Evolutionary conservation across 2,797 vertebrate genomes (phyloP).

Genomic region (Ptychadena robeensis): DNA sequence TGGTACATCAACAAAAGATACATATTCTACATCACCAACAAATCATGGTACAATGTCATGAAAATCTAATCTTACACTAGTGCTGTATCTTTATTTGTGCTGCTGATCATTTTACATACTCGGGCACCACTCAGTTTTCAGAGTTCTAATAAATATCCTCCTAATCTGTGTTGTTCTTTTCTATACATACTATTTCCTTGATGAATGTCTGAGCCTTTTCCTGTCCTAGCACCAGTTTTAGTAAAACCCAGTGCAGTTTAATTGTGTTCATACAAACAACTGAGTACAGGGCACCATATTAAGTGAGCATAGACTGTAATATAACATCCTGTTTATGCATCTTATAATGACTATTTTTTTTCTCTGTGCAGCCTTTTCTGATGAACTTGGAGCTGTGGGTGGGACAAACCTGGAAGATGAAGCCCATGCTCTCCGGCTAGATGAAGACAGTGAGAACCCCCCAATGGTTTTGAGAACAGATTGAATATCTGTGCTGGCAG

Average conservation of each 20-base stretch:
- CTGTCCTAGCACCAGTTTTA: no score
- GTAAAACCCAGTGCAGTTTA: no score
- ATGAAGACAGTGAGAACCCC: conserved; percentile 95
- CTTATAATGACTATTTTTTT: not conserved
- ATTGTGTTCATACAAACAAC: no score
- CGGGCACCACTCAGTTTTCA: no score
- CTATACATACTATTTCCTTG: no score
- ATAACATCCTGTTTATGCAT: no score
- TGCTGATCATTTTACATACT: no score
- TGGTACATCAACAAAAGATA: conserved; percentile 86
- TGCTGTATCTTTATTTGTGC: no score
- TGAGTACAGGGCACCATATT: no score
- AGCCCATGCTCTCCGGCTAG: conserved; percentile 83
- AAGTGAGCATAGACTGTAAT: not conserved
- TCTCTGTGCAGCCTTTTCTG: conserved; percentile 82
- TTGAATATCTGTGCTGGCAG: conserved; percentile 73
- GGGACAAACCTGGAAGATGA: conserved; percentile 91
- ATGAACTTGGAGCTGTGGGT: conserved; percentile 92
- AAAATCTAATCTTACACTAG: not conserved
- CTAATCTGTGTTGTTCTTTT: no score
- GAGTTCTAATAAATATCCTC: no score
- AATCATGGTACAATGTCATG: conserved; percentile 74
- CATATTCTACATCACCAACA: conserved; percentile 76
- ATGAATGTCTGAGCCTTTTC: no score
- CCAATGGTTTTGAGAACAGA: conserved; percentile 96